These are phyloP conservation scores for Indri indri DNA, from an alignment of 2,113 vertebrate genomes.

Conservation along the genomic window DNA sequence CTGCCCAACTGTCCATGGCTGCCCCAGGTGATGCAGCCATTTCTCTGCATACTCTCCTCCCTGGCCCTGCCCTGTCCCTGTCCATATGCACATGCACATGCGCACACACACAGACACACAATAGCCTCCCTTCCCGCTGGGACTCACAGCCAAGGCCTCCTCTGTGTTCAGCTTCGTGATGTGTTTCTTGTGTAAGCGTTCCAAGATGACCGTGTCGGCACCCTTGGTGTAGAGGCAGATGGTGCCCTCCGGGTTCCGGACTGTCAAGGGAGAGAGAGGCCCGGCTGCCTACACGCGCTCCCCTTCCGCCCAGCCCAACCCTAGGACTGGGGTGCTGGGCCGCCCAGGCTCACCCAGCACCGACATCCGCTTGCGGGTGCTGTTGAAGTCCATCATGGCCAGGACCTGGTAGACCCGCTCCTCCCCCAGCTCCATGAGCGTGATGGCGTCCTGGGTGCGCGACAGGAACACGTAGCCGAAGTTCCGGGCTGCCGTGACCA, in stretches of 20 bases:
- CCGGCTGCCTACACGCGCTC: accelerated
- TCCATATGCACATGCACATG: not conserved
- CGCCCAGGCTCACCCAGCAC: slow-evolving; percentile 88
- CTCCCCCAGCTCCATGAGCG: slow-evolving; percentile 89
- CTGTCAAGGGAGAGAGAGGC: slow-evolving; percentile 78
- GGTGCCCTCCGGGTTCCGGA: slow-evolving; percentile 90
- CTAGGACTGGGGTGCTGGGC: accelerated
- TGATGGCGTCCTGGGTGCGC: slow-evolving; percentile 90
- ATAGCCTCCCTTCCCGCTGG: accelerated
- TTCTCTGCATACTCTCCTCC: not conserved
- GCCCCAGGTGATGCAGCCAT: not conserved
- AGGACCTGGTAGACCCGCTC: slow-evolving; percentile 88
- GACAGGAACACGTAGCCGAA: slow-evolving; percentile 92
- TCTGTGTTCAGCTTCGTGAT: slow-evolving; percentile 81
- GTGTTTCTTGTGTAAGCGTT: slow-evolving; percentile 83
- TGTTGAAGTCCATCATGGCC: slow-evolving; percentile 95
- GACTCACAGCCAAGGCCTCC: slow-evolving; percentile 89
- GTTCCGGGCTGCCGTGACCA: slow-evolving; percentile 91
- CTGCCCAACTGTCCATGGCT: not conserved
- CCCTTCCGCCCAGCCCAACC: accelerated
- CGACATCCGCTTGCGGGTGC: slow-evolving; percentile 94
- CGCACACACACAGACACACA: accelerated
- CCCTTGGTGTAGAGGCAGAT: slow-evolving; percentile 96
- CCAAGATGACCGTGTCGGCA: slow-evolving; percentile 92
- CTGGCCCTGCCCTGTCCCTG: too few relatives aligned